Conservation (phyloP, 2,888 invertebrate genomes). For the Eilema caniola region DNA sequence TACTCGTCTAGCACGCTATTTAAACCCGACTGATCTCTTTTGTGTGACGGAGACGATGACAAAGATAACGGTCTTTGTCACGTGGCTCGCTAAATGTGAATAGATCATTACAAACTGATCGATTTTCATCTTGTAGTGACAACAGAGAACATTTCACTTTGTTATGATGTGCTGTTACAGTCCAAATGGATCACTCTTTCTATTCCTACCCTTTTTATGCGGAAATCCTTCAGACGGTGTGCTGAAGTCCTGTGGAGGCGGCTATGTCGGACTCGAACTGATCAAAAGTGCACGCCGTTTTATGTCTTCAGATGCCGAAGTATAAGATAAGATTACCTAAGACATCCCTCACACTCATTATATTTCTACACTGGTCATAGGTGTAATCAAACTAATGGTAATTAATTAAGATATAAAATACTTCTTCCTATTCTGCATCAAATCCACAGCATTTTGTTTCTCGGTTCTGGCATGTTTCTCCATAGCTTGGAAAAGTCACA, state of each 20-base stretch:
- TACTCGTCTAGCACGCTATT: constrained; percentile 69
- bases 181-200: background rate
- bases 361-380: background rate
- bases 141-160: background rate
- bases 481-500: background rate
- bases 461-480: background rate
- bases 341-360: too few relatives aligned
- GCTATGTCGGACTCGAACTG: too few relatives aligned
- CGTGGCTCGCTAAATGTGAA: constrained; percentile 43
- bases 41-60: constrained; percentile 64
- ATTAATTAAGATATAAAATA: background rate
- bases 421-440: background rate
- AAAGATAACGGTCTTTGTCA: constrained; percentile 59
- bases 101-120: constrained; percentile 38
- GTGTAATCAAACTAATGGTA: background rate
- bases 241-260: too few relatives aligned
- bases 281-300: too few relatives aligned
- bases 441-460: background rate
- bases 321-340: too few relatives aligned
- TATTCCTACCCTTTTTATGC: background rate
- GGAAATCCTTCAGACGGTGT: too few relatives aligned
- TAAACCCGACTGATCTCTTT: constrained; percentile 63
- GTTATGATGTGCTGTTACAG: background rate
- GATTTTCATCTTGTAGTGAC: constrained; percentile 29
- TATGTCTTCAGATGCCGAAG: too few relatives aligned